These are phyloP conservation scores for Nerophis lumbriciformis DNA, from an alignment of 2,113 vertebrate species.

Conservation along the genomic window DNA sequence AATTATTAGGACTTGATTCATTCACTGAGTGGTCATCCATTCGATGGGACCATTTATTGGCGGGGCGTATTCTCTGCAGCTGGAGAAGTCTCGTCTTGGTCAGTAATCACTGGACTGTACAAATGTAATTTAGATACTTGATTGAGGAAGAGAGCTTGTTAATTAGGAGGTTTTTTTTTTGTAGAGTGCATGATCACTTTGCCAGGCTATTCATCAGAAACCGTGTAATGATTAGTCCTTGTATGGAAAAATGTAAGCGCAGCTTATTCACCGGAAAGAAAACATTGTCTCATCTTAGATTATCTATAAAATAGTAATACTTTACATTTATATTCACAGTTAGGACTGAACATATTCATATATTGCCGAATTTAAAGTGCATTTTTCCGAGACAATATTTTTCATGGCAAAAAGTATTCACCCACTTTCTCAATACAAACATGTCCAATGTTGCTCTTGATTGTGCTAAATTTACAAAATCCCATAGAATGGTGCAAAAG, in stretches of 20 bases:
- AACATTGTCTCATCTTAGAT: conserved; percentile 36
- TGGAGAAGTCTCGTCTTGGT: conserved; percentile 61
- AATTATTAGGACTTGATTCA: conserved; percentile 73
- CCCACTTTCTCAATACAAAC: too few relatives aligned
- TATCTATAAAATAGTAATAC: conserved; percentile 17
- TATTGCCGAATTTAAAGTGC: too few relatives aligned
- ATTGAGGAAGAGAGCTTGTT: conserved; percentile 64
- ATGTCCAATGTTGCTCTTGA: too few relatives aligned
- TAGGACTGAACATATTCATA: too few relatives aligned
- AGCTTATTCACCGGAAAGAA: conserved; percentile 46
- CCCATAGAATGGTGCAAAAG: too few relatives aligned
- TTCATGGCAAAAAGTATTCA: too few relatives aligned
- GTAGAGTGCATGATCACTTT: conserved; percentile 61
- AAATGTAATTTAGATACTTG: conserved; percentile 70
- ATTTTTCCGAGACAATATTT: too few relatives aligned
- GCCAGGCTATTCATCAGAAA: conserved; percentile 66
- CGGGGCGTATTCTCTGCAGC: conserved; percentile 53
- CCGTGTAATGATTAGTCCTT: conserved; percentile 65
- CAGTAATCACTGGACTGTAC: conserved; percentile 72
- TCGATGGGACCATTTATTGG: conserved; percentile 61
- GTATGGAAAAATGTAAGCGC: conserved; percentile 38
- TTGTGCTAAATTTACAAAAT: too few relatives aligned
- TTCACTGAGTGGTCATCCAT: conserved; percentile 68
- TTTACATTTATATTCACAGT: background rate
- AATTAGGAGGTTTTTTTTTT: conserved; percentile 70